A percentile compares a stretch with the other conserved stretches of the same genome.
phyloP scores from a whole-genome alignment of 2,888 invertebrate genomes.

The Rhyacophila evoluta region DNA sequence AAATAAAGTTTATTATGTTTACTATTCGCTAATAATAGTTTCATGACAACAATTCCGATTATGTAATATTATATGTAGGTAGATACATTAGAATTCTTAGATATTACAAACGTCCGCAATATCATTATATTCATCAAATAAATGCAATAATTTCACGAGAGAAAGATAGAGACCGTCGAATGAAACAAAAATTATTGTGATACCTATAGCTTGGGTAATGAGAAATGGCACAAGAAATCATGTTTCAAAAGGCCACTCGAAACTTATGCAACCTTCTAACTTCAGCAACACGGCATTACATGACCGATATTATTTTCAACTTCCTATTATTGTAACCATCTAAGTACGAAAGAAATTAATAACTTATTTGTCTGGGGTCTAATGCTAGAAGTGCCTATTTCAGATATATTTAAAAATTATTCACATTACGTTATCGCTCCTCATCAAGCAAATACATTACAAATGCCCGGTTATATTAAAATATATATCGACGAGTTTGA shows the following conservation, averaged over 20 bases:
- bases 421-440: too few relatives aligned
- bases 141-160: conserved; percentile 1
- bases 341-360: not conserved
- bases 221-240: conserved; percentile 20
- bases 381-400: too few relatives aligned
- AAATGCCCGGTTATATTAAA: too few relatives aligned
- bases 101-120: not conserved
- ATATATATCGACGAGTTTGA: too few relatives aligned
- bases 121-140: not conserved
- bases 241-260: conserved; percentile 35
- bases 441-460: too few relatives aligned
- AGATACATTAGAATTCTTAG: not conserved
- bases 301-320: not conserved
- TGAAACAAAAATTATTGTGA: conserved; percentile 11
- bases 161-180: not conserved
- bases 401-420: too few relatives aligned
- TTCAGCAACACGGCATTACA: not conserved
- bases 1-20: too few relatives aligned
- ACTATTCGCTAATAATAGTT: not conserved
- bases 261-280: conserved; percentile 31
- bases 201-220: not conserved
- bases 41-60: not conserved
- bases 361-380: not conserved
- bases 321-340: not conserved
- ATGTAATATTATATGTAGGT: not conserved